Conservation (phyloP, 2,797 vertebrate genomes). For the Benthosema pterotum region DNA sequence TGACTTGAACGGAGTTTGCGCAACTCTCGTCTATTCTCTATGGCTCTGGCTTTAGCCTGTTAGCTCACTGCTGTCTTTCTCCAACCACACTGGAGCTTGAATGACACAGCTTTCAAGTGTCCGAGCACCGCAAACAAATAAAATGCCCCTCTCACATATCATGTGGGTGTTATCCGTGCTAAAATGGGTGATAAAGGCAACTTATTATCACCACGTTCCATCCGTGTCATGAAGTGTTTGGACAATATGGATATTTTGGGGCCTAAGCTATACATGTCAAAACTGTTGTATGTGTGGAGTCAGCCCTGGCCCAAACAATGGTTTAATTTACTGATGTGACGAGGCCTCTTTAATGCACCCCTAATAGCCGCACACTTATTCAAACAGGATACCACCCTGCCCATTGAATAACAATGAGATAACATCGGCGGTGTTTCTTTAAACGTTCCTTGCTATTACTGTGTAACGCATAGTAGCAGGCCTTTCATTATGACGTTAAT, state of each 20-base stretch:
- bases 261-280: background rate
- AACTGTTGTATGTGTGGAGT: background rate
- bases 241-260: background rate
- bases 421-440: too few relatives aligned
- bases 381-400: too few relatives aligned
- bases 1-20: too few relatives aligned
- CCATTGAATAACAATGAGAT: too few relatives aligned
- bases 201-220: background rate
- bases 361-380: background rate
- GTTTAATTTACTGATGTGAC: conserved; percentile 5
- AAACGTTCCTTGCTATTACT: too few relatives aligned
- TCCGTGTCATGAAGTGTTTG: background rate
- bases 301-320: conserved; percentile 12
- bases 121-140: background rate
- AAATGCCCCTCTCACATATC: background rate
- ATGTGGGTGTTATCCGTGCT: background rate
- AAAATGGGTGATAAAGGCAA: background rate
- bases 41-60: too few relatives aligned
- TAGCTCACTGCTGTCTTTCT: background rate
- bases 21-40: too few relatives aligned
- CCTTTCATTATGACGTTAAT: too few relatives aligned
- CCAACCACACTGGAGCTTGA: background rate
- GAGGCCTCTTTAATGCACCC: conserved; percentile 4
- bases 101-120: background rate
- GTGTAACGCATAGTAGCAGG: too few relatives aligned